Evolutionary conservation across 2,888 invertebrate species (phyloP), one percentile per base, ranked within the genome.

Genomic region (Polydrusus cervinus): DNA sequence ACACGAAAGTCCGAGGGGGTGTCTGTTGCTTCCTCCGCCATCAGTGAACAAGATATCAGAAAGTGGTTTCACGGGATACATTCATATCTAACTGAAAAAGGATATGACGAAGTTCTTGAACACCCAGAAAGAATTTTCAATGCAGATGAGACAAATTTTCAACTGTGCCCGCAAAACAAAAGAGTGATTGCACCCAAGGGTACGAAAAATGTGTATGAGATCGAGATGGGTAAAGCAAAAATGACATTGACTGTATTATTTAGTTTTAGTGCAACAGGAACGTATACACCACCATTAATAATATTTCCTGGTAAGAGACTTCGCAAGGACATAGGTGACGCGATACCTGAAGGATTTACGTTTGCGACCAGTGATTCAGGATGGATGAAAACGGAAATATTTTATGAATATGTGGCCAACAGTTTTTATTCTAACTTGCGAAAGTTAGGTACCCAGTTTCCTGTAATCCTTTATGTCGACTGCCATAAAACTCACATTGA

Each of bases 101-200:
- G 25, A 25, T 25, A 25, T 40, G 1, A 40, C 11, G 74, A 75
- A 1, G 55, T 74, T 10, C 71, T 80, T 16, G 25, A 75, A 14
- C 76, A 81, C 45, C 78, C 79, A 62, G 62, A 62, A 9, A 61
- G 80, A 51, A 62, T 81, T 53, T 81, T 79, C 53, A 81, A 81
- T 78, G 74, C 34, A 9, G 78, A 77, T 18, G 69, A 40, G 25
- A 25, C 25, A 25, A 25, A 25, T 25, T 25, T 25, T 25, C 25
- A 25, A 25, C 25, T 25, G 25, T 9, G 11, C 40, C 11, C 9
- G 11, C 11, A 40, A 40, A 11, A 11, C 9, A 40, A 11, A 40
- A 40, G 11, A 40, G 40, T 40, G 11, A 9, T 40, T 40, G 40
- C 40, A 40, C 40, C 40, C 9, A 30, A 40, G 16, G 51, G 25